Evolutionary conservation across 2,113 vertebrate genomes (phyloP).

Genomic region (Apaloderma vittatum): DNA sequence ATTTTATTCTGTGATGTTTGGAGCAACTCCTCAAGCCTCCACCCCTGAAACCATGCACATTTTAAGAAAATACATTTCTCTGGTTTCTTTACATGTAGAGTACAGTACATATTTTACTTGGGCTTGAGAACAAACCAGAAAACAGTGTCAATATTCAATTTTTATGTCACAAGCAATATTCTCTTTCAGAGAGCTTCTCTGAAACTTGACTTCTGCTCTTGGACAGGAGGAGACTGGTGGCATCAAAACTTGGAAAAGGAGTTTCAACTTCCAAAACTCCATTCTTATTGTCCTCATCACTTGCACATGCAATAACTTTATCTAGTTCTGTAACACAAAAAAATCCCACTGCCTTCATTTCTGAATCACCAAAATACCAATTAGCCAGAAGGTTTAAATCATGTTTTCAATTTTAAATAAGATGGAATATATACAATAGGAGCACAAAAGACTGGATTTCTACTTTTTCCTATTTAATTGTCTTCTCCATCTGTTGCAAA

Average conservation of each 20-base stretch:
- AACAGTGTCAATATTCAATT: neutral
- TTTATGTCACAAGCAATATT: neutral
- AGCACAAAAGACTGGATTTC: neutral
- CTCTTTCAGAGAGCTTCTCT: neutral
- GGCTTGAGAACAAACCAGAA: neutral
- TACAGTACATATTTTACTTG: neutral
- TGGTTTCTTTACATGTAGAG: neutral
- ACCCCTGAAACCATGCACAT: neutral
- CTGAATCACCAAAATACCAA: neutral
- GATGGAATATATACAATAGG: fast-evolving
- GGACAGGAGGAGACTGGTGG: fast-evolving
- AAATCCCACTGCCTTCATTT: neutral
- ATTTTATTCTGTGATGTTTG: neutral
- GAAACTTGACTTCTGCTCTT: neutral
- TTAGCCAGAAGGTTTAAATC: neutral
- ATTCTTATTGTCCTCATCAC: neutral
- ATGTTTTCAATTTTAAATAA: too few relatives aligned
- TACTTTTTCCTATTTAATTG: neutral
- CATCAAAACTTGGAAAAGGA: neutral
- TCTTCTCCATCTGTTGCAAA: neutral
- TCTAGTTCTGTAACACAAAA: neutral
- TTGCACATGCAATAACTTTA: neutral
- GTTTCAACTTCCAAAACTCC: neutral
- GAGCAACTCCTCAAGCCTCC: neutral
- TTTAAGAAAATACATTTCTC: neutral